Percentiles rank a stretch among this genome's conserved stretches.
phyloP scores from a whole-genome alignment of 2,888 invertebrate genomes.

The Coecobrya sp. region DNA sequence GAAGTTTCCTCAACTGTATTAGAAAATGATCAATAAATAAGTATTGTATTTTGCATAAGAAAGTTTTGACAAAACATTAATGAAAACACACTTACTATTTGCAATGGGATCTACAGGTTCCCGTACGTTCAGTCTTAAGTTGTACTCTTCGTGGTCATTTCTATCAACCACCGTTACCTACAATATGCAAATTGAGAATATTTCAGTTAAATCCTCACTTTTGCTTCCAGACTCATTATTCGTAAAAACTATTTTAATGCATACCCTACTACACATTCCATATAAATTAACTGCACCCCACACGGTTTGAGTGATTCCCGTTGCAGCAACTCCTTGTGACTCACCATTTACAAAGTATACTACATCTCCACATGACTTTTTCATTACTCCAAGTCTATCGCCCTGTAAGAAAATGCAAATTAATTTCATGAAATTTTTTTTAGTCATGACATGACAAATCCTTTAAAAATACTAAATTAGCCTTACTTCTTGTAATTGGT shows the following conservation, averaged over 20 bases:
- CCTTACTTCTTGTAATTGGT: slow-evolving; percentile 91
- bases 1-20: slow-evolving; percentile 79
- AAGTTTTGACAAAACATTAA: too few relatives aligned
- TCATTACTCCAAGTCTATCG: slow-evolving; percentile 97
- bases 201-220: not conserved
- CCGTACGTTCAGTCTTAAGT: slow-evolving; percentile 89
- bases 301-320: slow-evolving; percentile 93
- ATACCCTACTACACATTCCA: slow-evolving; percentile 96
- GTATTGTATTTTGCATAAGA: too few relatives aligned
- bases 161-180: slow-evolving; percentile 95
- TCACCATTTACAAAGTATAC: slow-evolving; percentile 98
- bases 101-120: slow-evolving; percentile 82
- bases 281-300: slow-evolving; percentile 99
- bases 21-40: too few relatives aligned
- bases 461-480: slow-evolving; percentile 11
- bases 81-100: slow-evolving; percentile 70
- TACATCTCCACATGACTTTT: slow-evolving; percentile 94
- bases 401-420: slow-evolving; percentile 89
- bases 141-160: slow-evolving; percentile 93
- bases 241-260: not conserved
- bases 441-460: slow-evolving; percentile 27
- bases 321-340: slow-evolving; percentile 97
- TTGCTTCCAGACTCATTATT: not conserved
- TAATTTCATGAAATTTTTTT: not conserved
- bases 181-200: slow-evolving; percentile 25